Evolutionary conservation across 2,797 vertebrate genomes (phyloP).

Genomic region (Pseudomugil gertrudae): DNA sequence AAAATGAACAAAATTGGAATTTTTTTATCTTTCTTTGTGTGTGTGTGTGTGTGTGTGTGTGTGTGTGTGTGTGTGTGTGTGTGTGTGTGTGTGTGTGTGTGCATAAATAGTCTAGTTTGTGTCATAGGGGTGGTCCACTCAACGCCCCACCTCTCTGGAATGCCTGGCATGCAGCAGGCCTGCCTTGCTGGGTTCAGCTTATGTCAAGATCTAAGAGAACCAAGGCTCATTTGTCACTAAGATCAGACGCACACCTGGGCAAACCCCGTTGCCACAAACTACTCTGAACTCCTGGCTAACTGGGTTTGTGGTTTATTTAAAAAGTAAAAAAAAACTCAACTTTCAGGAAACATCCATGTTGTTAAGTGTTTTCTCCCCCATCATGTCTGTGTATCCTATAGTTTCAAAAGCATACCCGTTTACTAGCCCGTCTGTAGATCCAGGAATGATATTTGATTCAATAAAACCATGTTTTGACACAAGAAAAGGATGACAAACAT

Average conservation of each 20-base stretch:
- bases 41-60: no score
- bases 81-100: no score
- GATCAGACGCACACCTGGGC: slow-evolving; percentile 30
- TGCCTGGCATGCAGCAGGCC: slow-evolving; percentile 68
- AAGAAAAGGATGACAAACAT: slow-evolving; percentile 10
- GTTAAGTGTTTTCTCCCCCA: background rate
- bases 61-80: no score
- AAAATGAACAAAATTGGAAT: background rate
- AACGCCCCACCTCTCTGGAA: slow-evolving; percentile 66
- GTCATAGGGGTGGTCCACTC: slow-evolving; percentile 47
- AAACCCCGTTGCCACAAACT: slow-evolving; percentile 31
- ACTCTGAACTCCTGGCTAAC: background rate
- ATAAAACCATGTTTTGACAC: slow-evolving; percentile 3
- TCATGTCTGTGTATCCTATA: slow-evolving; percentile 1
- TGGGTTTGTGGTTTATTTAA: slow-evolving; percentile 9
- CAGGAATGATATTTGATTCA: background rate
- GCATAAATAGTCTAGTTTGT: slow-evolving; percentile 18
- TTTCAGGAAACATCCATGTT: background rate
- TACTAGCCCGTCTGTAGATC: background rate
- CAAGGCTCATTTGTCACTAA: slow-evolving; percentile 28
- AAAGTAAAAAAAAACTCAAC: slow-evolving; percentile 17
- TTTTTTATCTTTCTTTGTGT: no score
- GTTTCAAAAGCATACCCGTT: background rate
- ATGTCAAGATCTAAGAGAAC: slow-evolving; percentile 25
- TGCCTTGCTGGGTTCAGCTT: slow-evolving; percentile 25